Conservation (phyloP, 2,113 vertebrate genomes). For the Triplophysa rosa region DNA sequence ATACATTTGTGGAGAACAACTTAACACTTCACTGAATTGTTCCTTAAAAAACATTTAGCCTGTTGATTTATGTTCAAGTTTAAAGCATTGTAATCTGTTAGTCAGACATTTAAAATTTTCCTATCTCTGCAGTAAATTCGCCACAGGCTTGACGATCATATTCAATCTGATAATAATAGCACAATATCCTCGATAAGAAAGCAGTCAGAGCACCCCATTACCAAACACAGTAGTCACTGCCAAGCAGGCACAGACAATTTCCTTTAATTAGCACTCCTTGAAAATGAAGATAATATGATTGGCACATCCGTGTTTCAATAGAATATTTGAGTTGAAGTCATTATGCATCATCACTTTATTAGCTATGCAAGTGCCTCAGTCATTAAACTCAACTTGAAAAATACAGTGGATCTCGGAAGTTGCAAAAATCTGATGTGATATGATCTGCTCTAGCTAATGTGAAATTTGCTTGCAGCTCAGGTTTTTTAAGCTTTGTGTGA, state of each 20-base stretch:
- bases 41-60: not conserved
- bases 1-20: not conserved
- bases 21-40: not conserved
- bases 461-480: too few species aligned
- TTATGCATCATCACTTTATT: slow-evolving; percentile 12
- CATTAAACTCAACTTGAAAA: not conserved
- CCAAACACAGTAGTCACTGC: slow-evolving; percentile 14
- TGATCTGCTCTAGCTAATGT: too few species aligned
- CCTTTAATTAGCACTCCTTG: slow-evolving; percentile 44
- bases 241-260: slow-evolving; percentile 35
- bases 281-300: slow-evolving; percentile 42
- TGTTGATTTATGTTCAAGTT: slow-evolving; percentile 3
- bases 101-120: slow-evolving; percentile 32
- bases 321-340: not conserved
- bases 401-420: not conserved
- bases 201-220: slow-evolving; percentile 41
- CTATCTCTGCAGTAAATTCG: slow-evolving; percentile 38
- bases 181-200: slow-evolving; percentile 62
- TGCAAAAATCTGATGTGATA: too few species aligned
- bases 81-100: slow-evolving; percentile 13
- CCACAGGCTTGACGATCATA: slow-evolving; percentile 53
- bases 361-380: not conserved
- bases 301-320: slow-evolving; percentile 29
- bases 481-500: too few species aligned
- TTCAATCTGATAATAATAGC: slow-evolving; percentile 56